Conservation (phyloP, 2,113 vertebrate genomes). For the Cyprinodon variegatus region DNA sequence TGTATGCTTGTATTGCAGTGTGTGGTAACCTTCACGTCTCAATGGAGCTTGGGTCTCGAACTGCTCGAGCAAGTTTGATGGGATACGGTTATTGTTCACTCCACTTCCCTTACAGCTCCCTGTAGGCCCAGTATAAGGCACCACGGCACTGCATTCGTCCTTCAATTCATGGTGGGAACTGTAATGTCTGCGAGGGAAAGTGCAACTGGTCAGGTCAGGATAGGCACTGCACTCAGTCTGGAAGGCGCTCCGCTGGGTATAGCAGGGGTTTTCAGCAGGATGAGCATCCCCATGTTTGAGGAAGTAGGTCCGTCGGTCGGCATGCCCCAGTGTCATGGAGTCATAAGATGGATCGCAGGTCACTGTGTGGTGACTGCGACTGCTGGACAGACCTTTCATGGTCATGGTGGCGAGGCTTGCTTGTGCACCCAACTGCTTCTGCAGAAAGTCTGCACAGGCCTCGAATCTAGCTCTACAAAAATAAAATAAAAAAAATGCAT, state of each 20-base stretch:
- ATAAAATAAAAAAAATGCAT: slow-evolving; percentile 35
- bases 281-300: slow-evolving; percentile 84
- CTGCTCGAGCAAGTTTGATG: slow-evolving; percentile 90
- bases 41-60: slow-evolving; percentile 91
- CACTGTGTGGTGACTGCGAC: slow-evolving; percentile 89
- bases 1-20: slow-evolving; percentile 92
- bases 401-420: slow-evolving; percentile 70
- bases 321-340: slow-evolving; percentile 86
- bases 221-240: slow-evolving; percentile 86
- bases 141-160: slow-evolving; percentile 85
- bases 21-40: slow-evolving; percentile 94
- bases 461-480: slow-evolving; percentile 50
- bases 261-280: slow-evolving; percentile 81
- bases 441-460: slow-evolving; percentile 57
- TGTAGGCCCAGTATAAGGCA: slow-evolving; percentile 81
- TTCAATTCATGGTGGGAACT: slow-evolving; percentile 87
- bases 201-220: slow-evolving; percentile 94
- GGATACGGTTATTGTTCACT: slow-evolving; percentile 68
- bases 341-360: slow-evolving; percentile 87
- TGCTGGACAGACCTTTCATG: slow-evolving; percentile 96
- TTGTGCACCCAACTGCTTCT: slow-evolving; percentile 58
- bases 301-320: slow-evolving; percentile 87
- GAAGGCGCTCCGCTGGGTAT: slow-evolving; percentile 81
- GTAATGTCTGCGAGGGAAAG: slow-evolving; percentile 95
- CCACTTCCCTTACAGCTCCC: slow-evolving; percentile 50